phyloP scores from a whole-genome alignment of 2,888 invertebrate species.

The Seira sanloemensis region DNA sequence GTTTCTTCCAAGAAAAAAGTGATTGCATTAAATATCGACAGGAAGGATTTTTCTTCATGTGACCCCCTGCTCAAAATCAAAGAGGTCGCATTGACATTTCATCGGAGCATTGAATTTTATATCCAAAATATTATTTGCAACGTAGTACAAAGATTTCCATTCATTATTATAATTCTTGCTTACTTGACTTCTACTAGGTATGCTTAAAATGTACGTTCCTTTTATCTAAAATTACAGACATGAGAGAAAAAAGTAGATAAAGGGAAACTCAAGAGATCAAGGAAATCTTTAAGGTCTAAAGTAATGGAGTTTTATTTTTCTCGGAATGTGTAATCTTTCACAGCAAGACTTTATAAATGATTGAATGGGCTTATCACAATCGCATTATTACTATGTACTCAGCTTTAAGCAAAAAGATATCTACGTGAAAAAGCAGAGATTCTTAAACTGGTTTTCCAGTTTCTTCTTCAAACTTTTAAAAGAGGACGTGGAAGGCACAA shows the following conservation, averaged over 20 bases:
- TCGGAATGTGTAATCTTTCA: not conserved
- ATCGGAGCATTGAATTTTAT: too few relatives aligned
- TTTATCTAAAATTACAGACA: not conserved
- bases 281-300: not conserved
- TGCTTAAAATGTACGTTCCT: not conserved
- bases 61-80: too few relatives aligned
- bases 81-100: too few relatives aligned
- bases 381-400: not conserved
- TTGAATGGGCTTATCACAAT: constrained; percentile 9
- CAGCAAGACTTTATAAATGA: not conserved
- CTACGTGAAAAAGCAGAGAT: too few relatives aligned
- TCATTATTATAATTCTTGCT: not conserved
- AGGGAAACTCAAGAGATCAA: not conserved
- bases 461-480: not conserved
- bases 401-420: not conserved
- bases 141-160: not conserved
- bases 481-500: not conserved
- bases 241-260: not conserved
- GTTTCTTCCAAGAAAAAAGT: too few relatives aligned
- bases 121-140: not conserved
- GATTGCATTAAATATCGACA: too few relatives aligned
- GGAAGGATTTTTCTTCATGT: too few relatives aligned
- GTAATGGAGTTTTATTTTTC: not conserved
- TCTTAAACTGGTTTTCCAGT: not conserved
- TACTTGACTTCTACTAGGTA: not conserved